Evolutionary conservation across 2,888 invertebrate genomes (phyloP).

Genomic region (Dastarcus helophoroides): DNA sequence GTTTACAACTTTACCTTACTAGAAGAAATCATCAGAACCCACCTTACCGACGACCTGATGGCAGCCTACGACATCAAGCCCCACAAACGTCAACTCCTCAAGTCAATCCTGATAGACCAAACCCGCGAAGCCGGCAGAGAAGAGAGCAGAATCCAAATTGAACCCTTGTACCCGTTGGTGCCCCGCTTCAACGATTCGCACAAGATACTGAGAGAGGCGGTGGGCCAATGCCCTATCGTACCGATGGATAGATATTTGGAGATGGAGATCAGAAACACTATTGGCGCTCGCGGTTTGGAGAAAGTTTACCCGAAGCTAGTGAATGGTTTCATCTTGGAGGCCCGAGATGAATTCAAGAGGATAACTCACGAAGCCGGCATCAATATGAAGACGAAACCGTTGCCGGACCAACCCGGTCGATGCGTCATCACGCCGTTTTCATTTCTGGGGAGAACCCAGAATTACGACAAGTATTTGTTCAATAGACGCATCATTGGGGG

Average conservation of each 20-base stretch:
- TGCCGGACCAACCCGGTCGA: slow-evolving; percentile 42
- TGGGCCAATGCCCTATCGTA: slow-evolving; percentile 46
- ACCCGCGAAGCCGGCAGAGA: slow-evolving; percentile 24
- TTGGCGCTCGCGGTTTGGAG: slow-evolving; percentile 46
- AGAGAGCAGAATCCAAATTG: slow-evolving; percentile 23
- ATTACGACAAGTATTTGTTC: slow-evolving; percentile 45
- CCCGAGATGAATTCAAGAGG: slow-evolving; percentile 46
- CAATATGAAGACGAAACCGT: slow-evolving; percentile 49
- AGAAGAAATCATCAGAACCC: slow-evolving; percentile 23
- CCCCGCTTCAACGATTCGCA: slow-evolving; percentile 25
- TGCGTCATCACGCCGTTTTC: slow-evolving; percentile 45
- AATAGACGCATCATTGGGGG: slow-evolving; percentile 32
- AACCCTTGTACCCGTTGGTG: slow-evolving; percentile 28
- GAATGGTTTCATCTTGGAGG: slow-evolving; percentile 43
- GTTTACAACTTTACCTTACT: slow-evolving; percentile 10
- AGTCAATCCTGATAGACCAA: slow-evolving; percentile 24
- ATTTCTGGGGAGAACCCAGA: slow-evolving; percentile 48
- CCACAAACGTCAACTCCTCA: slow-evolving; percentile 22
- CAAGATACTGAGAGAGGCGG: slow-evolving; percentile 44
- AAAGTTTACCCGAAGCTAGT: slow-evolving; percentile 44
- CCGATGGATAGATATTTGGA: slow-evolving; percentile 52
- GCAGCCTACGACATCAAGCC: slow-evolving; percentile 24
- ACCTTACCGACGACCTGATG: slow-evolving; percentile 25
- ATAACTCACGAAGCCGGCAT: slow-evolving; percentile 53
- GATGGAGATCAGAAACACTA: slow-evolving; percentile 45